Base-by-base conservation (phyloP, 2,888 invertebrate species). In the Amaurobius ferox region DNA sequence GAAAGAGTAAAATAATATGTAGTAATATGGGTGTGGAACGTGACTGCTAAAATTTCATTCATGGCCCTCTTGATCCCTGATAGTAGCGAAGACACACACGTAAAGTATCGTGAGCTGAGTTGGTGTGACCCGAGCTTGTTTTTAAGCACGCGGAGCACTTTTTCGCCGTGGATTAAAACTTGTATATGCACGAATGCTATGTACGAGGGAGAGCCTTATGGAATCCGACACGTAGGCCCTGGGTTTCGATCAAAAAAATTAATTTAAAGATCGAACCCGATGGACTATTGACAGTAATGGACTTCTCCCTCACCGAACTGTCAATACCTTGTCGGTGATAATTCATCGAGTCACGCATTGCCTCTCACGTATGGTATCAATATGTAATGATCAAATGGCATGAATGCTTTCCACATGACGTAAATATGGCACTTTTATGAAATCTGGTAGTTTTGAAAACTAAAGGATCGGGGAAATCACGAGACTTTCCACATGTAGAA, bases 21-120 rank as follows among this genome's bases (percentile, higher is more conserved):
- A 77, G 28, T 35, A 28, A 32, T 66, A 44, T 77, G 68, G 76
- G 61, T 77, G 77, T 72, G 48, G 71, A 79, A 79, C 79, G 79
- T 80, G 73, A 80, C 80, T 39, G 61, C 61, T 79, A 79, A 73
- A 73, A 80, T 80, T 80, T 74, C 80, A 80, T 80, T 80, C 80
- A 80, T 73, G 61, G 79, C 79, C 79, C 79, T 72, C 79, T 35
- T 48, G 71, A 80, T 73, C 73, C 61, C 67, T 67, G 61, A 73
- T 80, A 73, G 73, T 80, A 80, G 66, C 67, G 48, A 80, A 73
- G 72, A 73, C 80, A n/a, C n/a, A n/a, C n/a, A 73, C 80, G 80
- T 66, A 73, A 80, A 62, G 64, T 80, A 67, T 80, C 80, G 80
- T 80, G 80, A 67, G 80, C 35, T 13, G 19, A 48, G 66, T 61